Evolutionary conservation across 2,888 invertebrate species (phyloP).

Genomic region (Carterocephalus palaemon): DNA sequence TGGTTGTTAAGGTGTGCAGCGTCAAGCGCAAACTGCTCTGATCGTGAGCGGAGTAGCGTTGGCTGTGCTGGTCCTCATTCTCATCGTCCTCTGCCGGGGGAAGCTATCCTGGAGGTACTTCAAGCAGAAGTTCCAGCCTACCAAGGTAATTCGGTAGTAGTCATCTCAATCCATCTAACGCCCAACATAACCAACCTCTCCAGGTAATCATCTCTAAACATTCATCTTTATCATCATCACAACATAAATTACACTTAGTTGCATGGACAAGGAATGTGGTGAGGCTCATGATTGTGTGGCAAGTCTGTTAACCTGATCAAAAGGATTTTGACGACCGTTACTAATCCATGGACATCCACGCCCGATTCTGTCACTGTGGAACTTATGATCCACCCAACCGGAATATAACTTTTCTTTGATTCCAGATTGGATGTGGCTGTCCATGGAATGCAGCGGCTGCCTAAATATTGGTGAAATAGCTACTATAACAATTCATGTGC

Average conservation of each 20-base stretch:
- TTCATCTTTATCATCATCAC: too few relatives aligned
- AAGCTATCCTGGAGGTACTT: constrained; percentile 62
- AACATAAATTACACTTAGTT: too few relatives aligned
- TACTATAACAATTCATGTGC: neutral
- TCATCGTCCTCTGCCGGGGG: constrained; percentile 58
- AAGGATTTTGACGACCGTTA: too few relatives aligned
- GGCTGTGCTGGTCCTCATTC: constrained; percentile 53
- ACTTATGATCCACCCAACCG: too few relatives aligned
- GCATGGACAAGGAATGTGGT: too few relatives aligned
- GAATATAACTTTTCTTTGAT: constrained; percentile 21
- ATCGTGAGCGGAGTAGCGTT: constrained; percentile 64
- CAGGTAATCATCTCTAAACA: too few relatives aligned
- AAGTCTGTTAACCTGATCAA: too few relatives aligned
- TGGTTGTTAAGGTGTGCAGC: constrained; percentile 60
- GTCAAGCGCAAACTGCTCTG: constrained; percentile 62
- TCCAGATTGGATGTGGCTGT: constrained; percentile 23
- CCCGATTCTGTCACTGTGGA: too few relatives aligned
- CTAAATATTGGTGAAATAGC: constrained; percentile 5
- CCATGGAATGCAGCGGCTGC: constrained; percentile 19
- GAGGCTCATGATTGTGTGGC: too few relatives aligned
- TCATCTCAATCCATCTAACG: neutral
- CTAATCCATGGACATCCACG: constrained; percentile 9
- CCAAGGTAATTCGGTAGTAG: constrained; percentile 50
- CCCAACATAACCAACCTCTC: too few relatives aligned
- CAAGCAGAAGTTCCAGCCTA: constrained; percentile 66